Percentiles rank a stretch among this genome's conserved stretches.
These are phyloP conservation scores for Monomorium pharaonis DNA, from an alignment of 1,140 invertebrate species.

Conservation along the genomic window DNA sequence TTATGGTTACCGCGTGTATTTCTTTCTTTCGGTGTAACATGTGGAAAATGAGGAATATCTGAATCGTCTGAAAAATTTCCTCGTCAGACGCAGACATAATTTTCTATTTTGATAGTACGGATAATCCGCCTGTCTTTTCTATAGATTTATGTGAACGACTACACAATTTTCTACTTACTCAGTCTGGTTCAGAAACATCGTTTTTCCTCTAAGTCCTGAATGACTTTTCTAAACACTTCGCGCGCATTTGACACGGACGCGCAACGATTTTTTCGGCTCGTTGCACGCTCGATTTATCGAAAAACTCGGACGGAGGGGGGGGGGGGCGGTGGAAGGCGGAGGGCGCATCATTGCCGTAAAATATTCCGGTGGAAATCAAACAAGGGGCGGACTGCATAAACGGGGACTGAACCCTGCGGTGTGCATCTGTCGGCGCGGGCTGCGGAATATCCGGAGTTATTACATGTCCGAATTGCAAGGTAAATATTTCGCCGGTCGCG, in stretches of 20 bases:
- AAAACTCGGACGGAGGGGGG: background rate
- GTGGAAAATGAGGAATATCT: background rate
- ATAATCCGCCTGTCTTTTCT: background rate
- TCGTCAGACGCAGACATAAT: background rate
- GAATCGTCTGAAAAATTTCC: background rate
- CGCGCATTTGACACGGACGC: background rate
- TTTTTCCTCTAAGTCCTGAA: no score
- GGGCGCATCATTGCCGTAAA: slow-evolving; percentile 42
- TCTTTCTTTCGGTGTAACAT: no score
- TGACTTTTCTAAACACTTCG: background rate
- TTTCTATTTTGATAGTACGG: background rate
- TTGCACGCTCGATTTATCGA: slow-evolving; percentile 41
- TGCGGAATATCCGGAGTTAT: slow-evolving; percentile 57
- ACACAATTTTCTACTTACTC: no score
- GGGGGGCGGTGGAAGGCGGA: background rate
- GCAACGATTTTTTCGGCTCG: slow-evolving; percentile 14
- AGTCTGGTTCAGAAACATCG: no score
- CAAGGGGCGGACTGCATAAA: slow-evolving; percentile 42
- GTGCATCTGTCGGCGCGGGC: slow-evolving; percentile 18
- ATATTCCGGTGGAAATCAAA: slow-evolving; percentile 53
- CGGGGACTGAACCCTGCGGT: slow-evolving; percentile 15
- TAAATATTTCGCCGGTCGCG: slow-evolving; percentile 45
- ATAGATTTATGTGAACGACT: background rate
- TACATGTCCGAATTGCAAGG: slow-evolving; percentile 57
- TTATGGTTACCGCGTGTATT: no score